Evolutionary conservation across 2,797 vertebrate species (phyloP).

Genomic region (Taeniopygia guttata): DNA sequence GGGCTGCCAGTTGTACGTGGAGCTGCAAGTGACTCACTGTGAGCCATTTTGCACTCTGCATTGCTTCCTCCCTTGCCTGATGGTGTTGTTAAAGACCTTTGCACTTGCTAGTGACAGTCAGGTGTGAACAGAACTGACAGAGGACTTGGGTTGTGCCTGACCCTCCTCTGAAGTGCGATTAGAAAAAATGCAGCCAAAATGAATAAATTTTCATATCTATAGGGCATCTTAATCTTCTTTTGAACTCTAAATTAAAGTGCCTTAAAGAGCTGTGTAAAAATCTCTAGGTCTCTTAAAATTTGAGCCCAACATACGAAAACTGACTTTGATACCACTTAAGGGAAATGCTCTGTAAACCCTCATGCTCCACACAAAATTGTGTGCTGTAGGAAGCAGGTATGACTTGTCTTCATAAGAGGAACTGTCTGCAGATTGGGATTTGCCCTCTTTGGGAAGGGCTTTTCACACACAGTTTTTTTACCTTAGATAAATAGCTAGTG

Average conservation of each 20-base stretch:
- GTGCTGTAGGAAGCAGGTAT: neutral
- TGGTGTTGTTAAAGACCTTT: neutral
- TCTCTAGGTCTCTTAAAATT: neutral
- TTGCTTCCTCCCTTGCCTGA: neutral
- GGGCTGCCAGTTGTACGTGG: neutral
- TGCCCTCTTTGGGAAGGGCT: neutral
- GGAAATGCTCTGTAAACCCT: neutral
- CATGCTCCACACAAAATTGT: neutral
- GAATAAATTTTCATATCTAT: neutral
- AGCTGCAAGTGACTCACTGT: constrained; percentile 8
- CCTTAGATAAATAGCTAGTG: neutral
- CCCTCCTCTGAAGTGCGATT: neutral
- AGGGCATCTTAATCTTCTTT: neutral
- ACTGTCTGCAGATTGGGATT: neutral
- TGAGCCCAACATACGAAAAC: neutral
- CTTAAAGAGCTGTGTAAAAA: neutral
- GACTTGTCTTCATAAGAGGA: neutral
- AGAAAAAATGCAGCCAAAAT: neutral
- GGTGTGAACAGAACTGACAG: constrained; percentile 15
- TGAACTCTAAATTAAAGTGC: neutral
- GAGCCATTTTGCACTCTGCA: constrained; percentile 23
- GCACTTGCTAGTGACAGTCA: neutral
- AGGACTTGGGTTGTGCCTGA: neutral
- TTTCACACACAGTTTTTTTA: neutral
- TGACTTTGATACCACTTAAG: neutral